These are phyloP conservation scores for Metridium senile DNA, from an alignment of 92 coral and sea anemone genomes.

Conservation along the genomic window DNA sequence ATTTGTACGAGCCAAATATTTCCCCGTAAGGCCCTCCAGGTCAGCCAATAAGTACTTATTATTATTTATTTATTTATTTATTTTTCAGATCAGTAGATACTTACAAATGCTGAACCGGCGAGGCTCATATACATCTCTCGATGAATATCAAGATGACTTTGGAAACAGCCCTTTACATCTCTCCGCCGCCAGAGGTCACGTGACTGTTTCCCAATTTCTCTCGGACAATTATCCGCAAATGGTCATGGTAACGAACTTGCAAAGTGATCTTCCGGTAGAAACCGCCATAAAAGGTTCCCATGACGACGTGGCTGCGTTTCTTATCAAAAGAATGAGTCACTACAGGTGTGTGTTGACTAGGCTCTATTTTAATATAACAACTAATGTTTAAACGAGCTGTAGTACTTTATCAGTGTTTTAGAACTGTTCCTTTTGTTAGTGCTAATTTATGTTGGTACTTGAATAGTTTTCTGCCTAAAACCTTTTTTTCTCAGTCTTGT, in stretches of 20 bases:
- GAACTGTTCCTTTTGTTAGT: too few relatives aligned
- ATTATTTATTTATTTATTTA: background rate
- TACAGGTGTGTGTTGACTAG: too few relatives aligned
- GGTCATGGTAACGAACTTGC: slow-evolving; percentile 39
- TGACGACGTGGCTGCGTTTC: slow-evolving; percentile 61
- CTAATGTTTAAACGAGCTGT: background rate
- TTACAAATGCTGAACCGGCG: slow-evolving; percentile 19
- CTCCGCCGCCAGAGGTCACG: slow-evolving; percentile 53
- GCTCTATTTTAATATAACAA: background rate
- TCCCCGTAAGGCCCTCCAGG: background rate
- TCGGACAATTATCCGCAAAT: slow-evolving; percentile 36
- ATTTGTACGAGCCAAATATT: too few relatives aligned
- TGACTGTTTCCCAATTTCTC: slow-evolving; percentile 48
- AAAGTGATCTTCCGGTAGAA: slow-evolving; percentile 59
- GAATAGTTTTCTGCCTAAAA: too few relatives aligned
- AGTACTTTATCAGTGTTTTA: too few relatives aligned
- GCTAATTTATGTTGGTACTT: too few relatives aligned
- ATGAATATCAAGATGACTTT: slow-evolving; percentile 6
- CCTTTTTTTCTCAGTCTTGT: background rate
- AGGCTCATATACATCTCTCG: background rate
- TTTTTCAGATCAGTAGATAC: slow-evolving; percentile 17
- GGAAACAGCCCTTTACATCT: slow-evolving; percentile 57
- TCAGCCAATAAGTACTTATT: background rate
- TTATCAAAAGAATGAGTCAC: slow-evolving; percentile 54
- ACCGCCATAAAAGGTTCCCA: slow-evolving; percentile 40